Evolutionary conservation across 2,888 invertebrate species (phyloP), one percentile per base, ranked within the genome.

Genomic region (Caenorhabditis plicata): DNA sequence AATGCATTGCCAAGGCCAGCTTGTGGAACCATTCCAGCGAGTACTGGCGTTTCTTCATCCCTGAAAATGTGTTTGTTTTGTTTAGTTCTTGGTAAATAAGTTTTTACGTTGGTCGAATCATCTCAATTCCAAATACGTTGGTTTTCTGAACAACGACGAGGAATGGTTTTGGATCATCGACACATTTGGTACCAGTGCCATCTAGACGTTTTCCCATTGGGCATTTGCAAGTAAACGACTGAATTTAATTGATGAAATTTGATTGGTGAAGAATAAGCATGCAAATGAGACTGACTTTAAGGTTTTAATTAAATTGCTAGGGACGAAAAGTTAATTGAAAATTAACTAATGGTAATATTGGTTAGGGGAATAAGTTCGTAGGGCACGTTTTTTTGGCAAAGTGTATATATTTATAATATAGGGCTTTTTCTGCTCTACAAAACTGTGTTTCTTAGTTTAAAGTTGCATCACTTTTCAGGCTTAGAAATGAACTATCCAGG

Each of bases 61-160:
- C 52, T 62, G 42, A 25, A 53, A 36, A 39, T 33, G n/a, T 35
- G n/a, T n/a, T n/a, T n/a, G n/a, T n/a, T n/a, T n/a, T n/a, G n/a
- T n/a, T n/a, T n/a, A n/a, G n/a, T n/a, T n/a, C n/a, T n/a, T n/a
- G n/a, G n/a, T n/a, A n/a, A n/a, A n/a, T n/a, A 38, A 27, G 31
- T 2, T 31, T 48, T 48, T 20, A 53, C 53, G 43, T 25, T 9
- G 26, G 35, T 11, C 27, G n/a, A 7, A 38, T 61, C 65, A 78
- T 64, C 35, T 75, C 64, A 3, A 77, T 56, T 25, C 79, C 79
- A 49, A 93, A 88, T 43, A 95, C 89, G 81, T 93, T 93, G 0
- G 89, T 88, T 35, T 91, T 91, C 76, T 93, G 87, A n/a, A 94
- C 87, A 0, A 94, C 87, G 88, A 96, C 88, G 47, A 96, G 83